Evolutionary conservation across 2,113 vertebrate genomes (phyloP).

Genomic region (Eudyptes chrysolophus): DNA sequence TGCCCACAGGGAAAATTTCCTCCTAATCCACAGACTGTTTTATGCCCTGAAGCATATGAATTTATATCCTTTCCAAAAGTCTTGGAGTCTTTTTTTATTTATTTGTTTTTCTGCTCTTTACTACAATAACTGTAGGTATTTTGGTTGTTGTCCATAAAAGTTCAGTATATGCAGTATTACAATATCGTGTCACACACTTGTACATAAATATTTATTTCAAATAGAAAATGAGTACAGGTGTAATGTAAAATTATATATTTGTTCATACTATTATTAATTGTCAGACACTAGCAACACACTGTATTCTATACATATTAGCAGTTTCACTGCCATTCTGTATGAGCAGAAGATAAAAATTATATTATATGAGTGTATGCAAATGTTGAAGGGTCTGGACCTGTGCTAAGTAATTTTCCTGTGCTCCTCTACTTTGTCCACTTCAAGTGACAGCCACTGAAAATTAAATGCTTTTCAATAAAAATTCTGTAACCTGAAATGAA

Average conservation of each 20-base stretch:
- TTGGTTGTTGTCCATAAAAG: background rate
- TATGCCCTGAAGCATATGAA: background rate
- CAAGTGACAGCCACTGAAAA: slow-evolving; percentile 68
- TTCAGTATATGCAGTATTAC: background rate
- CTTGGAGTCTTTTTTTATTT: background rate
- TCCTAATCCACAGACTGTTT: background rate
- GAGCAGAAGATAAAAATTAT: slow-evolving; percentile 63
- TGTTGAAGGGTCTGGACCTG: slow-evolving; percentile 14
- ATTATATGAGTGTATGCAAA: slow-evolving; percentile 57
- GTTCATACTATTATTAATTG: slow-evolving; percentile 1
- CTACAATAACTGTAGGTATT: background rate
- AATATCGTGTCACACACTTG: background rate
- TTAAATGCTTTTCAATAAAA: slow-evolving; percentile 77
- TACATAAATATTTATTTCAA: background rate
- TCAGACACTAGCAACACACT: slow-evolving; percentile 11
- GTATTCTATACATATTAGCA: slow-evolving; percentile 4
- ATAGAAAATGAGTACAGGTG: background rate
- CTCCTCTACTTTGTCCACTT: slow-evolving; percentile 62
- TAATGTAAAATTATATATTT: slow-evolving; percentile 37
- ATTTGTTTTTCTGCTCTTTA: background rate
- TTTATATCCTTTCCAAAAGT: background rate
- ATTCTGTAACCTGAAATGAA: slow-evolving; percentile 69
- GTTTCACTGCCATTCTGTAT: slow-evolving; percentile 28
- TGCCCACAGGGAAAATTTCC: background rate
- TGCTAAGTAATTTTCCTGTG: slow-evolving; percentile 64